phyloP scores from a whole-genome alignment of 2,888 invertebrate genomes.

The Drosophila anomelani region DNA sequence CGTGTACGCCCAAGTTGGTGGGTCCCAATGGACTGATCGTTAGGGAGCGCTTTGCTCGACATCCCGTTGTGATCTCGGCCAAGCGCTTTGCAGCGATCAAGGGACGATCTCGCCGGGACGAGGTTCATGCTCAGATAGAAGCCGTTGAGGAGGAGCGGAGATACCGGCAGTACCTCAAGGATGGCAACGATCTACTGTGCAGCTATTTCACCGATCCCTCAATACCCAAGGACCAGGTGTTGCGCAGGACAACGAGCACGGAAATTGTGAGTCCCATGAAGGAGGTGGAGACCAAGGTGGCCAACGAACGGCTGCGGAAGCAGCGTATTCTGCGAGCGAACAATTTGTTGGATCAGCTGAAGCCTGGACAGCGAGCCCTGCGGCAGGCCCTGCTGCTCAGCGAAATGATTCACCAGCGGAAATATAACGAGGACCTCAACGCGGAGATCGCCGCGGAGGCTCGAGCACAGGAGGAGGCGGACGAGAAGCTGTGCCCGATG shows the following conservation, averaged over 20 bases:
- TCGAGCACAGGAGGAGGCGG: conserved; percentile 40
- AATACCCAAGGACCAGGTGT: conserved; percentile 9
- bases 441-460: conserved; percentile 48
- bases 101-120: conserved; percentile 36
- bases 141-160: conserved; percentile 55
- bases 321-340: conserved; percentile 62
- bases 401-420: conserved; percentile 56
- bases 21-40: conserved; percentile 19
- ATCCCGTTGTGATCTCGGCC: conserved; percentile 61
- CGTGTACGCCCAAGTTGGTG: conserved; percentile 20
- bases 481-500: conserved; percentile 55
- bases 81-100: conserved; percentile 53
- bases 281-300: conserved; percentile 3
- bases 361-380: conserved; percentile 55
- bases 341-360: conserved; percentile 46
- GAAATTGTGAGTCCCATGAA: not conserved
- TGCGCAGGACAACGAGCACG: conserved; percentile 4
- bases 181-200: conserved; percentile 49
- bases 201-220: conserved; percentile 31
- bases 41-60: conserved; percentile 9
- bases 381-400: conserved; percentile 50
- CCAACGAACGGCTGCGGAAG: conserved; percentile 49
- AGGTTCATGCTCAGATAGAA: conserved; percentile 17
- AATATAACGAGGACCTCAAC: conserved; percentile 43
- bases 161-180: conserved; percentile 56